Conservation (phyloP, 2,888 invertebrate genomes). For the Metellina segmentata region DNA sequence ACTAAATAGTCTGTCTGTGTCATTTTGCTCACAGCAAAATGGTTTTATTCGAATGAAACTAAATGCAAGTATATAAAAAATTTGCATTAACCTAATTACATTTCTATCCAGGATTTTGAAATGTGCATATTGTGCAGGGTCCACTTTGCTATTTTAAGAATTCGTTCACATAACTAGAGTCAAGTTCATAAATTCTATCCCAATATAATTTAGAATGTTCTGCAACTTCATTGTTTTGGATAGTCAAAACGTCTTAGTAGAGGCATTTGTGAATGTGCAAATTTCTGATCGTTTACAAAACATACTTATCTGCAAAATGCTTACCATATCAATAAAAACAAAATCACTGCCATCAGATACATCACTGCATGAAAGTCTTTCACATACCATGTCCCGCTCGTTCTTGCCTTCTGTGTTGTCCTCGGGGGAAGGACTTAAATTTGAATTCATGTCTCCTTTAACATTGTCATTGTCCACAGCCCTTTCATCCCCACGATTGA, state of each 20-base stretch:
- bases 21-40: too few relatives aligned
- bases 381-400: slow-evolving; percentile 8
- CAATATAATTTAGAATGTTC: too few relatives aligned
- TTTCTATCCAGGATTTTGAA: too few relatives aligned
- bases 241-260: background rate
- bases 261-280: background rate
- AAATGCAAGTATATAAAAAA: too few relatives aligned
- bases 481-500: background rate
- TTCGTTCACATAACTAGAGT: too few relatives aligned
- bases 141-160: too few relatives aligned
- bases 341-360: slow-evolving; percentile 85
- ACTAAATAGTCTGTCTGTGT: too few relatives aligned
- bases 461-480: slow-evolving; percentile 15
- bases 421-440: slow-evolving; percentile 21
- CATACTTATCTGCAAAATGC: background rate
- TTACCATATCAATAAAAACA: slow-evolving; percentile 87
- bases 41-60: too few relatives aligned
- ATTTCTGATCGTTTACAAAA: background rate
- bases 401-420: background rate
- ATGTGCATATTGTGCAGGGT: too few relatives aligned
- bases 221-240: too few relatives aligned
- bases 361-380: slow-evolving; percentile 82
- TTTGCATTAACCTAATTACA: too few relatives aligned
- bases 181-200: background rate
- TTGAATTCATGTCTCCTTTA: slow-evolving; percentile 50